phyloP scores from a whole-genome alignment of 2,797 vertebrate species.

The Semaprochilodus insignis region DNA sequence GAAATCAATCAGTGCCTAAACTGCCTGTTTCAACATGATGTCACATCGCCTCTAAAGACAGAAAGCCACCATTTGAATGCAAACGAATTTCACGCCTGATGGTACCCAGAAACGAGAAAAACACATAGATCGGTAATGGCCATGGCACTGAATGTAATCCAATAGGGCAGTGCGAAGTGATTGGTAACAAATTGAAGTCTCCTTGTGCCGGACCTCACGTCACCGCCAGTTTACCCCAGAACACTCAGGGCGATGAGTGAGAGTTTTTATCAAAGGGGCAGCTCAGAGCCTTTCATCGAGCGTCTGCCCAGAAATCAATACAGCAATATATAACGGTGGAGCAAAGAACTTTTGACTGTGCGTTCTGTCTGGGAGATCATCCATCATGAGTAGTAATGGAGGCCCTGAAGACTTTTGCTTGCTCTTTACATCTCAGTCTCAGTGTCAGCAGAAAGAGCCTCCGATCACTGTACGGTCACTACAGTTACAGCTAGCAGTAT shows the following conservation, averaged over 20 bases:
- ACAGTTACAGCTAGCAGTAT: neutral
- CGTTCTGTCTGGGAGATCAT: slow-evolving; percentile 64
- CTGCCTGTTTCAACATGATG: neutral
- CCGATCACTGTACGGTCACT: slow-evolving; percentile 13
- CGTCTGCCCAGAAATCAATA: slow-evolving; percentile 63
- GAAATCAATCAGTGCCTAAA: neutral
- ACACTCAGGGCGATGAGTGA: slow-evolving; percentile 53
- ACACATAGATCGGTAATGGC: slow-evolving; percentile 27
- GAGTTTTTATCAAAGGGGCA: slow-evolving; percentile 58
- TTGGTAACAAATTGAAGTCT: slow-evolving; percentile 55
- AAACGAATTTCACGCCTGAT: slow-evolving; percentile 22
- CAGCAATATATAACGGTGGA: slow-evolving; percentile 58
- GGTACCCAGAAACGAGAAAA: slow-evolving; percentile 33
- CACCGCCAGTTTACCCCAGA: slow-evolving; percentile 47
- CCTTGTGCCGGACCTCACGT: slow-evolving; percentile 45
- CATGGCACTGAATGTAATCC: slow-evolving; percentile 54
- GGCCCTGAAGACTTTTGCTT: slow-evolving; percentile 55
- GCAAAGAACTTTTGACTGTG: slow-evolving; percentile 60
- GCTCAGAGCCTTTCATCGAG: slow-evolving; percentile 54
- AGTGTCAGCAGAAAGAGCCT: slow-evolving; percentile 58
- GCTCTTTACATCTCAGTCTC: slow-evolving; percentile 46
- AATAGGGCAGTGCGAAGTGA: slow-evolving; percentile 48
- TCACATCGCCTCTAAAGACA: neutral
- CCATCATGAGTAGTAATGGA: slow-evolving; percentile 61
- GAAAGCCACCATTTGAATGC: neutral